Percentiles rank a stretch among this genome's conserved stretches.
Evolutionary conservation across 2,797 vertebrate species (phyloP).

Genomic region (Eospalax fontanierii): DNA sequence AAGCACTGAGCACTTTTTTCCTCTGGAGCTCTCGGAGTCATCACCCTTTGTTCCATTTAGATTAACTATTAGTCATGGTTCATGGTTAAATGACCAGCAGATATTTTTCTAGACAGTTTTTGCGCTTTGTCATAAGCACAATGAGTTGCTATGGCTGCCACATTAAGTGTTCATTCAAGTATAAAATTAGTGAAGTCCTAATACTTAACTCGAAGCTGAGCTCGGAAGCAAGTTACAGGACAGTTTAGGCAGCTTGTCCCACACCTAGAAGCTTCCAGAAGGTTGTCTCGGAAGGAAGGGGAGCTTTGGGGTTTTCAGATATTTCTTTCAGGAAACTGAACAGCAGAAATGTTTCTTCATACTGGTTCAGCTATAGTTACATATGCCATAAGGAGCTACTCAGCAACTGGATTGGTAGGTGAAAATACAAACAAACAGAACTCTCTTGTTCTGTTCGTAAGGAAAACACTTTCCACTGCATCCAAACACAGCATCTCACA

Average conservation of each 20-base stretch:
- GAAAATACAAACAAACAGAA: background rate
- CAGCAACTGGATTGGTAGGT: background rate
- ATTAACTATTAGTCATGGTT: constrained; percentile 77
- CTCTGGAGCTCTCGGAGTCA: constrained; percentile 16
- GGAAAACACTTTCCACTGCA: background rate
- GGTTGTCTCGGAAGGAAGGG: background rate
- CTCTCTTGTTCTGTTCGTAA: constrained; percentile 20
- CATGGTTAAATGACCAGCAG: constrained; percentile 51
- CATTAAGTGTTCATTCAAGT: constrained; percentile 32
- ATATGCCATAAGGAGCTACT: background rate
- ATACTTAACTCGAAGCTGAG: background rate
- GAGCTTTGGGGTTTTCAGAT: background rate
- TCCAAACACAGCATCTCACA: background rate
- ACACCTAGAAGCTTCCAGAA: constrained; percentile 7
- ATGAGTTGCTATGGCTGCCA: constrained; percentile 46
- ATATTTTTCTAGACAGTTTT: constrained; percentile 69
- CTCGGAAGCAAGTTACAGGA: background rate
- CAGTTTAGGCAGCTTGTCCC: background rate
- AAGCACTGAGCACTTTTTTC: constrained; percentile 43
- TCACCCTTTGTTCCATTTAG: constrained; percentile 69
- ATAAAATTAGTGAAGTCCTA: constrained; percentile 46
- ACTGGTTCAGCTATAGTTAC: background rate
- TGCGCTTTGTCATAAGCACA: constrained; percentile 51
- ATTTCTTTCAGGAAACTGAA: constrained; percentile 34
- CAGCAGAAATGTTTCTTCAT: background rate